Percentiles rank a stretch among this genome's conserved stretches.
Evolutionary conservation across 2,113 vertebrate species (phyloP).

Genomic region (Taurulus bubalis): DNA sequence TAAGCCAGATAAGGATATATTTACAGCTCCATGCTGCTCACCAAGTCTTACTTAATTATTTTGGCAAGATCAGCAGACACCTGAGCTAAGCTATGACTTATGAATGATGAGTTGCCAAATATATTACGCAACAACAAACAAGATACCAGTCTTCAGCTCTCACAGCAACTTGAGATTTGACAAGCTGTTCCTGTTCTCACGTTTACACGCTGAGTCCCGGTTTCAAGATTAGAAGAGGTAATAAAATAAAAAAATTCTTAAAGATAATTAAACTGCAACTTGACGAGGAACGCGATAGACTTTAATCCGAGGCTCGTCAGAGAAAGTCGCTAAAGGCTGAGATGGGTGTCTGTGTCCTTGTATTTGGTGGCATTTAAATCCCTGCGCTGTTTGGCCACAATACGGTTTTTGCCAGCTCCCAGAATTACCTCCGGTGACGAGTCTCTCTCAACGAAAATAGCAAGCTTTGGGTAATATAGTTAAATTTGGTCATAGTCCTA

Average conservation of each 20-base stretch:
- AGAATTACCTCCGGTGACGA: conserved; percentile 39
- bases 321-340: conserved; percentile 7
- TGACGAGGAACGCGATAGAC: conserved; percentile 6
- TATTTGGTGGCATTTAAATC: conserved; percentile 56
- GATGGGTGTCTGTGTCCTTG: conserved; percentile 14
- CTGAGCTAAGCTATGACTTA: conserved; percentile 32
- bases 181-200: conserved; percentile 32
- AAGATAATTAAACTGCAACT: conserved; percentile 25
- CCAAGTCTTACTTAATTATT: conserved; percentile 34
- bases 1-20: conserved; percentile 55
- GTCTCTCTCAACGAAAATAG: conserved; percentile 17
- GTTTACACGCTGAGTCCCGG: conserved; percentile 5
- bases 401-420: conserved; percentile 23
- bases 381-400: conserved; percentile 4
- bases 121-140: conserved; percentile 32
- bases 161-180: conserved; percentile 18
- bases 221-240: neutral
- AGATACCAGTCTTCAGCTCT: conserved; percentile 27
- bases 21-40: conserved; percentile 13
- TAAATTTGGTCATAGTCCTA: neutral
- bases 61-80: conserved; percentile 39
- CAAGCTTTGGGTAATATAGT: conserved; percentile 24
- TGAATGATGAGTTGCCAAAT: conserved; percentile 35
- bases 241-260: conserved; percentile 12
- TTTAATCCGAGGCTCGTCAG: conserved; percentile 10